These are phyloP conservation scores for Hemiscyllium ocellatum DNA, from an alignment of 2,113 vertebrate genomes.

Conservation along the genomic window DNA sequence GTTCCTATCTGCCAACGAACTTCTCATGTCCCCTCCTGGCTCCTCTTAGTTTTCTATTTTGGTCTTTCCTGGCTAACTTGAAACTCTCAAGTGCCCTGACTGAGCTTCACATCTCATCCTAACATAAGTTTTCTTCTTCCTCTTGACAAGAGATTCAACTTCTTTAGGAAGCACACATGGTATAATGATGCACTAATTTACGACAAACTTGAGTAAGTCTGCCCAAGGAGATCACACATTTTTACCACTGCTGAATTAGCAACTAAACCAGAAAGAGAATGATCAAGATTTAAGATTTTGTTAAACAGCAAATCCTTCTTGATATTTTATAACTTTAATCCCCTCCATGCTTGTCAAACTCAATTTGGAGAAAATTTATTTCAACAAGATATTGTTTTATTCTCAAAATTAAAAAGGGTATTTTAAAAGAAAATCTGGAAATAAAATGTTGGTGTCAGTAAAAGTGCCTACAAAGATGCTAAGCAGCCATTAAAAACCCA, in stretches of 20 bases:
- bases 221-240: not conserved
- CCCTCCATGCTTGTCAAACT: not conserved
- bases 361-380: not conserved
- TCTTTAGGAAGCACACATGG: not conserved
- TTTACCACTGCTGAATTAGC: not conserved
- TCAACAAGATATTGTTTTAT: not conserved
- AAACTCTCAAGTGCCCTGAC: no score
- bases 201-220: not conserved
- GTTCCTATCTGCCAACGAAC: no score
- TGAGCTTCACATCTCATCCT: no score
- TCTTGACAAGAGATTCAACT: no score
- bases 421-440: not conserved
- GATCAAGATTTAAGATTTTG: not conserved
- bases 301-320: not conserved
- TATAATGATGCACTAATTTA: not conserved
- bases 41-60: no score
- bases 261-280: not conserved
- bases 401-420: not conserved
- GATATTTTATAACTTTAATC: not conserved
- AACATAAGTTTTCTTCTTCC: no score
- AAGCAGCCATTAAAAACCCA: not conserved
- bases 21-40: no score
- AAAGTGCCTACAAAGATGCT: not conserved
- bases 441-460: not conserved
- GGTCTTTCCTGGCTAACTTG: no score